Base-by-base conservation (phyloP, 2,888 invertebrate species). In the Nomada goodeniana region DNA sequence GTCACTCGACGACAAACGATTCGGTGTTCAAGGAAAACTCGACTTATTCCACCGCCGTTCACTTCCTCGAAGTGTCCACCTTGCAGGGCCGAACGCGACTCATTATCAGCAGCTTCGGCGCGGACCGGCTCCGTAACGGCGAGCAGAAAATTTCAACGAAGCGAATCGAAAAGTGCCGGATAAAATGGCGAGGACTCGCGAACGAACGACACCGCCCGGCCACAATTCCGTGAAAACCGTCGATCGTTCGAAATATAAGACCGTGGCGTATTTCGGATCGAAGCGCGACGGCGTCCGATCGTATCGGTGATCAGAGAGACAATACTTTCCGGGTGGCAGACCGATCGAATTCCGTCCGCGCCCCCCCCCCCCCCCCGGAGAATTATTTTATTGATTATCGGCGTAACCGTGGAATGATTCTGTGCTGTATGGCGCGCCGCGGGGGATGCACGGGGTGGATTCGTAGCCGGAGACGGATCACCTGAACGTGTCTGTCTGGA, bases 21-120 rank as follows among this genome's bases (percentile, higher is more conserved):
- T 76, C 68, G 67, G 78, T 75, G 84, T 76, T 71, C 75, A 65
- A 72, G 76, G 69, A 84, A 88, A 87, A 87, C 84, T 88, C 82
- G 86, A 87, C 86, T 84, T 84, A 82, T 83, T 84, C 86, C 80
- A 83, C 72, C 76, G 61, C 76, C 65, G 80, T 76, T 80, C 84
- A 79, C 64, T 77, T 82, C 69, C 68, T 75, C 70, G 47, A 82
- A 71, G 79, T 78, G 79, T 85, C 71, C 73, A 63, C 77, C 79
- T 84, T 64, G 29, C 20, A 26, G 36, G 53, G 36, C 75, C 47
- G 15, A 50, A 26, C 53, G 60, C 53, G 85, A 85, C 81, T 87
- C 87, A 76, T 87, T 87, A 87, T 63, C 57, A 47, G 26, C n/a
- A 44, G 76, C 70, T 57, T 60, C 26, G 67, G 76, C 36, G 65